Base-by-base conservation (phyloP, 2,888 invertebrate species). In the Pollenia labialis region DNA sequence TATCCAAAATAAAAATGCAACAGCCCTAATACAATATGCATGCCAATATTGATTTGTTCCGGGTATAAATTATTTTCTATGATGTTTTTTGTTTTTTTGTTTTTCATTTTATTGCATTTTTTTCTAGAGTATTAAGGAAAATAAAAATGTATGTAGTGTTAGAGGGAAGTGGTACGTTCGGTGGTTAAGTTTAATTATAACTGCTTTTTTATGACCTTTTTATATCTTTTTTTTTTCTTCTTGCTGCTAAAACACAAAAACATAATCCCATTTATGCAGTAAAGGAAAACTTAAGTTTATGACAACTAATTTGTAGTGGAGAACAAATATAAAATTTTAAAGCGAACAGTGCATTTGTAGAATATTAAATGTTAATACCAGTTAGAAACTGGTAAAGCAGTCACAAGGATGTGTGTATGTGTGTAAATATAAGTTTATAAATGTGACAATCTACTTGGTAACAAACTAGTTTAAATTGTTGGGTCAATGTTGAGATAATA, bases 101-200 rank as follows among this genome's bases (percentile, higher is more conserved):
- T 60, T 16, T 56, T 42, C 14, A n/a, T 60, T 81, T 54, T 66
- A 56, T 58, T 56, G 40, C 42, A 32, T 32, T 42, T 50, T 52
- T 42, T 46, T 74, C 23, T 8, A 42, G 23, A 56, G 66, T 64
- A 23, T 46, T 9, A 50, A 48, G 8, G 6, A 74, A 42, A 44
- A 60, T 32, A 58, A 40, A 50, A 50, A 18, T 50, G 48, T 4
- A 18, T 50, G 48, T 4, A 46, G 56, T 50, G 12, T 42, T 48
- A 11, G 32, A 50, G 14, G 42, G 56, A 83, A 72, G 64, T 77
- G 23, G 18, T 58, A 68, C 46, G 18, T 50, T 75, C 46, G 23
- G 44, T 58, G 75, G 58, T 52, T 58, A n/a, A 77, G 64, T 71
- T 83, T 77, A 72, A 83, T 77, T 77, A 77, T 74, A 44, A 44